A percentile compares a stretch with the other conserved stretches of the same genome.
Conservation (phyloP, 2,113 vertebrate genomes). For the Pangasianodon gigas region DNA sequence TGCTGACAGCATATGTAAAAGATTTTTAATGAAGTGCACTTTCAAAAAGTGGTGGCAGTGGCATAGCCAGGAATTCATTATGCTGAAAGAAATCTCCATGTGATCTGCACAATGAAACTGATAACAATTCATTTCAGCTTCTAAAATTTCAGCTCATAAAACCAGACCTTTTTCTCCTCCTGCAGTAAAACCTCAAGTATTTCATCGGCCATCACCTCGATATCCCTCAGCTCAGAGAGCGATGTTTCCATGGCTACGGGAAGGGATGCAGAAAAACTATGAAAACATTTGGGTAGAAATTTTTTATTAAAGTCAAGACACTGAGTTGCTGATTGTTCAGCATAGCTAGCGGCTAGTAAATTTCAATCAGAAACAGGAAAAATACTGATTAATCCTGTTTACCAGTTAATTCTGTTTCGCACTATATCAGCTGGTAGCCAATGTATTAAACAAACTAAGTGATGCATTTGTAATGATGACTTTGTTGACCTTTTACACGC, state of each 20-base stretch:
- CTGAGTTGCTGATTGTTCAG: not conserved
- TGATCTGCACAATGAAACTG: not conserved
- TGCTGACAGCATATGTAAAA: not conserved
- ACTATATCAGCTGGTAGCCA: not conserved
- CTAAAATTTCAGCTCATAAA: not conserved
- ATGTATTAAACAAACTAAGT: not conserved
- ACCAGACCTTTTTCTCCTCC: not conserved
- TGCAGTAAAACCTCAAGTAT: not conserved
- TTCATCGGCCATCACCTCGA: not conserved
- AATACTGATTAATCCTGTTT: not conserved
- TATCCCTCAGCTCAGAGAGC: constrained; percentile 8
- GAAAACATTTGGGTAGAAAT: not conserved
- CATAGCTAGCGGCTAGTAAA: not conserved
- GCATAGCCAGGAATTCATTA: not conserved
- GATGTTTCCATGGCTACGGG: constrained; percentile 15
- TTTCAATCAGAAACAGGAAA: not conserved
- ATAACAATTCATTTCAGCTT: not conserved
- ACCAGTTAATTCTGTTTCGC: not conserved
- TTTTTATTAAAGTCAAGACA: not conserved
- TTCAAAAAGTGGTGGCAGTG: not conserved
- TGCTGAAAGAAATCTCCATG: not conserved
- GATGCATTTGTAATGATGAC: not conserved
- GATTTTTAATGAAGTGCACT: not conserved
- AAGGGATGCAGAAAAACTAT: constrained; percentile 21
- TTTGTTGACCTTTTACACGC: not conserved